These are phyloP conservation scores for Mythimna albipuncta DNA, from an alignment of 2,888 invertebrate genomes.

Conservation along the genomic window DNA sequence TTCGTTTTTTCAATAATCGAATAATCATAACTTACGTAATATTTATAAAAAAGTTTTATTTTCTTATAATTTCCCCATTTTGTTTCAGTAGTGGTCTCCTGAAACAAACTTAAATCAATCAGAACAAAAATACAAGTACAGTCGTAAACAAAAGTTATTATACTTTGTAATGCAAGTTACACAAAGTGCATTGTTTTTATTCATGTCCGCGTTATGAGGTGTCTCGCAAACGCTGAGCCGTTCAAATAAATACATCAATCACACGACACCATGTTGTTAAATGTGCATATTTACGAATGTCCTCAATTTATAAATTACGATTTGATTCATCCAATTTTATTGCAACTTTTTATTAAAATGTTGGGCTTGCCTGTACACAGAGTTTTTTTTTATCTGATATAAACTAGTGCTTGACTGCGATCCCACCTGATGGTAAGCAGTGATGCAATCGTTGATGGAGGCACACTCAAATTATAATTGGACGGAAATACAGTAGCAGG, in stretches of 20 bases:
- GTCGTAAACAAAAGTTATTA: constrained; percentile 64
- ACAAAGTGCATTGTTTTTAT: constrained; percentile 74
- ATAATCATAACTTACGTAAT: no score
- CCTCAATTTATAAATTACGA: constrained; percentile 27
- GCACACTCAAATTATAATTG: no score
- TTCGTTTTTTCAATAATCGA: no score
- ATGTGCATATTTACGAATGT: constrained; percentile 25
- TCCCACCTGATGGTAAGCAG: no score
- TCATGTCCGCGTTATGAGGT: constrained; percentile 73
- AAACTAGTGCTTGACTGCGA: no score
- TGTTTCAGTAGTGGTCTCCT: background rate
- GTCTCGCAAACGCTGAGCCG: constrained; percentile 59
- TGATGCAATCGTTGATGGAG: no score
- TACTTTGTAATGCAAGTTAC: constrained; percentile 76
- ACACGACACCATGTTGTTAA: constrained; percentile 24
- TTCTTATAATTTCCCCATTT: background rate
- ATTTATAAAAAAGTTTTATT: no score
- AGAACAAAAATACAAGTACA: constrained; percentile 29
- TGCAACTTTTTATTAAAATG: constrained; percentile 2
- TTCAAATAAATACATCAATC: constrained; percentile 69
- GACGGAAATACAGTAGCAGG: no score
- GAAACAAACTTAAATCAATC: constrained; percentile 28
- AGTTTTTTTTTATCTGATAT: background rate
- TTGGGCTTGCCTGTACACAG: constrained; percentile 1
- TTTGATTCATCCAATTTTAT: constrained; percentile 30